Base-by-base conservation (phyloP, 2,113 vertebrate species). In the Xenopus borealis region DNA sequence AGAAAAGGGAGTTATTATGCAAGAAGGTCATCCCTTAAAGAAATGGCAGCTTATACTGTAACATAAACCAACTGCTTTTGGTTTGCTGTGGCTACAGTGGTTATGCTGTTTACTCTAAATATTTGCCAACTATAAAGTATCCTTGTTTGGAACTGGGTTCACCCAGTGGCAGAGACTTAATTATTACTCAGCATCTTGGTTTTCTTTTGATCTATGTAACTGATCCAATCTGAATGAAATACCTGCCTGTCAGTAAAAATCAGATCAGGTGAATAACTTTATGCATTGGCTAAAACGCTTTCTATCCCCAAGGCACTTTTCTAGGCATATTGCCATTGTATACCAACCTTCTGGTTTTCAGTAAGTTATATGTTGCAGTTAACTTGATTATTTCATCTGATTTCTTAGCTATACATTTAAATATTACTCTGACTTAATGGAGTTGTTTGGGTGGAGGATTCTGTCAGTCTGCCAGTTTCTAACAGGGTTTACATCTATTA, bases 301-400 rank as follows among this genome's bases (percentile, higher is more conserved):
- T 18, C 16, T 45, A 14, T 61, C 55, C 62, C 16, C 66, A 53
- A 14, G 59, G 4, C 63, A 17, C 16, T 69, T 69, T 53, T 23
- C 50, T 40, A 62, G 66, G 66, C 66, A 63, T 10, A 1, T 53
- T 62, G 73, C 66, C 58, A 75, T 62, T 19, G 52, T 63, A 40
- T 46, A 59, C 73, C 73, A 69, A 58, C 58, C 73, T 62, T 75
- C 20, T 69, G 73, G 73, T 69, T 69, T 69, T 63, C 2, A 75
- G 66, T 75, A 69, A 63, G 66, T 63, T 75, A 75, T 66, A 62
- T 75, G 66, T 75, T 69, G 19, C 52, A 53, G 58, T 75, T 75
- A 69, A 69, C 58, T 53, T 75, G 73, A 75, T 69, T 75, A 75
- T 55, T 75, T 58, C 62, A 75, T 75, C 66, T 69, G 73, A 75